Percentiles rank a stretch among this genome's conserved stretches.
phyloP scores from a whole-genome alignment of 2,888 invertebrate species.

The Saturnia pavonia region DNA sequence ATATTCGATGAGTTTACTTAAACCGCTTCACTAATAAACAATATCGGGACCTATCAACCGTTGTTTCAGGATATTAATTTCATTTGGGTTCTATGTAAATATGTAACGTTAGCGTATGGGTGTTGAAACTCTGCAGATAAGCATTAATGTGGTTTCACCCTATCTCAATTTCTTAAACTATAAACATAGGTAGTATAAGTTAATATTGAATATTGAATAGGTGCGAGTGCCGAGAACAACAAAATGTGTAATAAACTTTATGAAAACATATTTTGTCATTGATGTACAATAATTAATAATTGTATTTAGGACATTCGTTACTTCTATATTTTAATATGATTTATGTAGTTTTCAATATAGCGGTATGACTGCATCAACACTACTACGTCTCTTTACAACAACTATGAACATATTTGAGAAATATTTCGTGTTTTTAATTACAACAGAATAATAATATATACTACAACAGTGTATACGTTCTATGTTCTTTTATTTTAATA shows the following conservation, averaged over 20 bases:
- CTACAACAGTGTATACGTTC: too few relatives aligned
- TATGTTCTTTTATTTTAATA: too few relatives aligned
- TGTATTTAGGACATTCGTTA: neutral
- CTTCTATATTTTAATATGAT: neutral
- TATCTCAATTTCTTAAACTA: conserved; percentile 10
- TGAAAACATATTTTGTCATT: neutral
- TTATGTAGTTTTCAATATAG: too few relatives aligned
- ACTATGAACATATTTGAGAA: too few relatives aligned
- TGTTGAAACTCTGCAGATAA: conserved; percentile 11
- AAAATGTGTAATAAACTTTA: neutral
- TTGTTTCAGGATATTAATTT: conserved; percentile 60
- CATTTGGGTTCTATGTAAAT: conserved; percentile 32
- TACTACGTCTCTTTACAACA: too few relatives aligned
- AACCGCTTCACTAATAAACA: conserved; percentile 59
- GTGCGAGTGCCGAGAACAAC: neutral
- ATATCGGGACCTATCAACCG: conserved; percentile 52
- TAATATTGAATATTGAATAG: neutral
- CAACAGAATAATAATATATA: too few relatives aligned
- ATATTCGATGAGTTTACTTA: conserved; percentile 46
- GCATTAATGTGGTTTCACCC: conserved; percentile 11
- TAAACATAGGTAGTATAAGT: neutral
- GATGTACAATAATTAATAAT: too few relatives aligned
- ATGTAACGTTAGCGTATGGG: conserved; percentile 21
- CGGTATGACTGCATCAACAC: too few relatives aligned
- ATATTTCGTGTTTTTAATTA: too few relatives aligned